Evolutionary conservation across 1,140 invertebrate genomes (phyloP), one percentile per base, ranked within the genome.

Genomic region (Plodia interpunctella): DNA sequence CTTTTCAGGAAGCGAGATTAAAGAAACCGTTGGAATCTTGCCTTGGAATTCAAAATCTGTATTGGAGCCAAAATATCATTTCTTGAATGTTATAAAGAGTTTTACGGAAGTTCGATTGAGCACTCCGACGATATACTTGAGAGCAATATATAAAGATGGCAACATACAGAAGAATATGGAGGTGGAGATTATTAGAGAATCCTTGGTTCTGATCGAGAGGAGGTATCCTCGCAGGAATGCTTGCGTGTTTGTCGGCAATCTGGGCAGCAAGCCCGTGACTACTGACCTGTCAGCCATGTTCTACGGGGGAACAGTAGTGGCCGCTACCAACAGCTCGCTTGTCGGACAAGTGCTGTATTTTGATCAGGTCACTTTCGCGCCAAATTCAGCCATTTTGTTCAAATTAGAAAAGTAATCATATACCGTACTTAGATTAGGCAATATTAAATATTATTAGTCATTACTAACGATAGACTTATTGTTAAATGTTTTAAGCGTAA

Each of bases 221-320:
- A 94, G 92, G 91, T 96, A 94, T 82, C 95, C 95, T 5, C 90
- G 95, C 15, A 91, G 94, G 56, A 94, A 94, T 72, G 92, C 94
- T 1, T 95, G 93, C 68, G 93, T 95, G 0, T 92, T 94, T 50
- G 91, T 96, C 0, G 92, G 92, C 1, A 96, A 96, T 88, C 86
- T 96, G 6, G 94, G 93, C 0, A 86, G 76, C 10, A 72, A 73
- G 2, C 87, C 86, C 9, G 90, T 93, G 49, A 91, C 88, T 0
- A 92, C 93, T 56, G 95, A 96, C 86, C 90, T 96, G 10, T 94
- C 94, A 0, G 91, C 91, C 0, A 91, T 94, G 71, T 94, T 94
- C 76, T 96, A 95, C 68, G 94, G 94, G 53, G 95, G 95, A 2
- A 90, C 91, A n/a, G 91, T 94, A 17, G 90, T 96, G 32, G 91